Base-by-base conservation (phyloP, 2,888 invertebrate species). In the Drosophila sordidapex region DNA sequence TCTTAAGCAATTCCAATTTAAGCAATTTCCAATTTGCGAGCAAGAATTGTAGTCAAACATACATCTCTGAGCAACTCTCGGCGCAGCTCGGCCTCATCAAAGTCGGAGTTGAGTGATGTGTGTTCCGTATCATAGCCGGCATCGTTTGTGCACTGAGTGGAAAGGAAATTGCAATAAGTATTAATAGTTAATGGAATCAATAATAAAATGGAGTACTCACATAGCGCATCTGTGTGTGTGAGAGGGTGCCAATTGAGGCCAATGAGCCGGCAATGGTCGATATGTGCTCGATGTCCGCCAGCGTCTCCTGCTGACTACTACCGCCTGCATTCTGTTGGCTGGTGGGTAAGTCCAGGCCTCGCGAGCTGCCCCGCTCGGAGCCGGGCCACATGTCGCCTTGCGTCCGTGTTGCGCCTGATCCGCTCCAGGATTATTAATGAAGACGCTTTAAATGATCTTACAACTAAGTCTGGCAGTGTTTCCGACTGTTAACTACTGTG, bases 21-120 rank as follows among this genome's bases (percentile, higher is more conserved):
- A 49, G 18, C 27, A 4, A 49, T 27, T 18, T 27, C 4, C 11
- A 2, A 33, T n/a, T 25, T 25, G 25, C 15, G 25, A 46, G 7
- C 46, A 46, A 15, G 15, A 46, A 2, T 0, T 11, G n/a, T 29
- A n/a, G 2, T 8, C 11, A n/a, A 43, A 94, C 96, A 95, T 93
- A 97, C 97, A 94, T 97, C 97, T 92, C 96, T 95, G 86, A 97
- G 94, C 90, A 97, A 94, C 93, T 96, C 96, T 87, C 96, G 94
- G 70, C 96, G 94, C 82, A 96, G 94, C 91, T 97, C 96, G 40
- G 96, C 95, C 92, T 97, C 97, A 92, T 97, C 97, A 79, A 95
- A 93, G 90, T 97, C 97, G 59, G 97, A 97, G 74, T 95, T 96
- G 61, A 97, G 94, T 92, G 97, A 97, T 27, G 97, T 97, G 89